A percentile compares a stretch with the other conserved stretches of the same genome.
phyloP scores from a whole-genome alignment of 2,113 vertebrate species.

The Symphodus melops region DNA sequence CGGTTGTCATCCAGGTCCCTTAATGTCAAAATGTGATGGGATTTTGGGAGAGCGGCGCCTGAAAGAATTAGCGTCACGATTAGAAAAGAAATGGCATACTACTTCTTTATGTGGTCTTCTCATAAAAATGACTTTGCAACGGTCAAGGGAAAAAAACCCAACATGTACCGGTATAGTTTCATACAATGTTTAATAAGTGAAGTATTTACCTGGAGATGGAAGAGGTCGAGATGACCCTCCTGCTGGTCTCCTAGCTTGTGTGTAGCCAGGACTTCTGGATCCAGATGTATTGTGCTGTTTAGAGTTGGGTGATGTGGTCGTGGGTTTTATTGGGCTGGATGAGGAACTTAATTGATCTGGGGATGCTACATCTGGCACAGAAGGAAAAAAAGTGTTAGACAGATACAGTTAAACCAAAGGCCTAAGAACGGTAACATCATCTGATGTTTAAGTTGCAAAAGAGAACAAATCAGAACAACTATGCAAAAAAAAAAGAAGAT shows the following conservation, averaged over 20 bases:
- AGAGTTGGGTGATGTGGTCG: conserved; percentile 73
- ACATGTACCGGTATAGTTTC: not conserved
- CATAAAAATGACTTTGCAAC: not conserved
- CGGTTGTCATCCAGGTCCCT: conserved; percentile 88
- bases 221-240: conserved; percentile 89
- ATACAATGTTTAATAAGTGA: not conserved
- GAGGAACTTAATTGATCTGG: conserved; percentile 64
- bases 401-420: not conserved
- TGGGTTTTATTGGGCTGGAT: conserved; percentile 75
- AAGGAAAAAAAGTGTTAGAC: not conserved
- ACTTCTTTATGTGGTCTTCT: not conserved
- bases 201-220: conserved; percentile 87
- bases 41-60: conserved; percentile 69
- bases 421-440: not conserved
- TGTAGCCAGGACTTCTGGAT: conserved; percentile 86
- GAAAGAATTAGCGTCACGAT: conserved; percentile 9
- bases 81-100: not conserved
- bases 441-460: too few species aligned
- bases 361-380: conserved; percentile 65
- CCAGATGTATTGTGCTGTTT: conserved; percentile 82
- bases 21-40: conserved; percentile 88
- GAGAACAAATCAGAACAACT: not conserved
- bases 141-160: not conserved
- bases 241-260: conserved; percentile 87
- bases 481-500: too few species aligned